Conservation (phyloP, 2,888 invertebrate species). For the Thecophora atra region DNA sequence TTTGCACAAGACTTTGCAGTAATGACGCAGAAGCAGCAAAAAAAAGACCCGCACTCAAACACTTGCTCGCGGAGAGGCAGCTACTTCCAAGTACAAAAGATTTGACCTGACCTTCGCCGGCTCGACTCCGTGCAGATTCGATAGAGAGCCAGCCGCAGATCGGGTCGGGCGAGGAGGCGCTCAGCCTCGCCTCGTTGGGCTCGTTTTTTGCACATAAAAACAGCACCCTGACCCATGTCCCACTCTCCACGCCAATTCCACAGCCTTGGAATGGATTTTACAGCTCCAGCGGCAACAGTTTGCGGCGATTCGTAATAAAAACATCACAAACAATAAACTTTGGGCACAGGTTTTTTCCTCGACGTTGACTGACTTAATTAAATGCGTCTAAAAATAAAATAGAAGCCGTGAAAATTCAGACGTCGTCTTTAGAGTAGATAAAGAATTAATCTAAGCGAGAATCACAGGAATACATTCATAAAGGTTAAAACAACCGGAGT, state of each 20-base stretch:
- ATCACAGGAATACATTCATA: too few species aligned
- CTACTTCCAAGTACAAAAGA: constrained; percentile 7
- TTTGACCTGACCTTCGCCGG: constrained; percentile 13
- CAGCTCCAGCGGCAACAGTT: background rate
- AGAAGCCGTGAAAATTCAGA: too few species aligned
- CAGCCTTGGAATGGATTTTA: background rate
- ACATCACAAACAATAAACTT: background rate
- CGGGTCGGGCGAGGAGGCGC: background rate
- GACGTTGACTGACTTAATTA: background rate
- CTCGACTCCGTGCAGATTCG: constrained; percentile 9
- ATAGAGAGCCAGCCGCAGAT: background rate
- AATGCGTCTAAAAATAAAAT: too few species aligned
- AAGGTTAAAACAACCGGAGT: too few species aligned
- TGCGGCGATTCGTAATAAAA: background rate
- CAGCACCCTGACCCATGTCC: background rate
- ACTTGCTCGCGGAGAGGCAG: background rate
- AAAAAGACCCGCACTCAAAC: background rate
- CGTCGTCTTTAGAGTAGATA: too few species aligned
- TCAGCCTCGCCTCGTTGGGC: background rate
- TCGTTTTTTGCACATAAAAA: background rate
- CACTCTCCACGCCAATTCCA: background rate
- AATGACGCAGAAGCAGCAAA: background rate
- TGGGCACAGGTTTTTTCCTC: background rate
- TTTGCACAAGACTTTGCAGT: too few species aligned
- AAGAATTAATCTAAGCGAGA: too few species aligned